Evolutionary conservation across 2,888 invertebrate species (phyloP).

Genomic region (Lasioglossum calceatum): DNA sequence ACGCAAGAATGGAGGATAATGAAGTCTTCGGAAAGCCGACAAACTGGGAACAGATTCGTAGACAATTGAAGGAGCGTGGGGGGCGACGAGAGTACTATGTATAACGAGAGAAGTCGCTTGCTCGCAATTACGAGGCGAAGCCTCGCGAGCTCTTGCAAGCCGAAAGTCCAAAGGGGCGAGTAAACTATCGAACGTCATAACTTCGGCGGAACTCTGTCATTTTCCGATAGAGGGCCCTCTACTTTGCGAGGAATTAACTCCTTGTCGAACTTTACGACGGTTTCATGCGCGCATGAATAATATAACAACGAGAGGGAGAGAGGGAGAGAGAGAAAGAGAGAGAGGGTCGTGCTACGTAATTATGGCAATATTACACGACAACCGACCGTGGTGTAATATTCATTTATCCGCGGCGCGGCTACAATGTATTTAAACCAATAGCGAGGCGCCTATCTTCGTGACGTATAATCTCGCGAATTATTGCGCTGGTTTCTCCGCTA

Average conservation of each 20-base stretch:
- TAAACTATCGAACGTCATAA: conserved; percentile 37
- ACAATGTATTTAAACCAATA: conserved; percentile 35
- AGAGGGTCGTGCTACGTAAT: conserved; percentile 14
- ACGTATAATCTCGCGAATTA: conserved; percentile 11
- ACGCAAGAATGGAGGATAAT: not conserved
- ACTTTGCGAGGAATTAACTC: conserved; percentile 33
- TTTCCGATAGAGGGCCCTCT: conserved; percentile 15
- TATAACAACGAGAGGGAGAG: conserved; percentile 10
- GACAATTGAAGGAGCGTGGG: not conserved
- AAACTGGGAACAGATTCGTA: not conserved
- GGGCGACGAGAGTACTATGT: not conserved
- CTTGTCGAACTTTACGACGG: conserved; percentile 53
- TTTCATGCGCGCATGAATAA: conserved; percentile 51
- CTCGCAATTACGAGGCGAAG: conserved; percentile 38
- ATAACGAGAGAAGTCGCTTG: conserved; percentile 1
- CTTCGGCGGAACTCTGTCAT: conserved; percentile 36
- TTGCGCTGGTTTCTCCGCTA: not conserved
- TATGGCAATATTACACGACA: conserved; percentile 40
- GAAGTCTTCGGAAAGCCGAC: not conserved
- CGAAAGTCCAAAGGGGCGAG: conserved; percentile 17
- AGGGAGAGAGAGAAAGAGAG: too few relatives aligned
- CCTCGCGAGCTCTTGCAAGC: conserved; percentile 13
- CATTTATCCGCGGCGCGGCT: conserved; percentile 20
- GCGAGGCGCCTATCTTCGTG: not conserved
- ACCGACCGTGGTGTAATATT: conserved; percentile 34